Evolutionary conservation across 2,888 invertebrate genomes (phyloP), one percentile per base, ranked within the genome.

Genomic region (Morpho achilles): DNA sequence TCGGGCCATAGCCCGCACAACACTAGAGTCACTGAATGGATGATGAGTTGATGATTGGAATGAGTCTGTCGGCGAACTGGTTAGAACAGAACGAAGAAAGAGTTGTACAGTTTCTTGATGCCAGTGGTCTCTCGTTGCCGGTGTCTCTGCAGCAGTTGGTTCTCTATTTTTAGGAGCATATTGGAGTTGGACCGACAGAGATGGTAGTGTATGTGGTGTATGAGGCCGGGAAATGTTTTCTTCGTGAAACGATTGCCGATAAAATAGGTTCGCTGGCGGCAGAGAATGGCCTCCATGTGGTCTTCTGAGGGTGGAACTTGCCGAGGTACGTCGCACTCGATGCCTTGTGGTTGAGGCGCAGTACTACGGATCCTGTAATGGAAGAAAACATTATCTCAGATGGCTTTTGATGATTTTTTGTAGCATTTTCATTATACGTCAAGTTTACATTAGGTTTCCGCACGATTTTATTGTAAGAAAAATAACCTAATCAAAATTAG

Each of bases 61-160:
- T 68, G 70, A 63, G 61, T 51, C 60, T 57, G 44, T n/a, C 8
- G 9, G 55, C 60, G 60, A 69, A 41, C 65, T 74, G 76, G 91
- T 95, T 96, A 96, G 89, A 96, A 96, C 84, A 96, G 93, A 69
- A 96, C 96, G 84, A 96, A 96, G 90, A 96, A 96, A 63, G 96
- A 96, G 89, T 96, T 96, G 91, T 96, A 96, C 80, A 96, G 91
- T 85, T 96, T 96, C 88, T 96, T 96, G 77, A 96, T 95, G 63
- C 96, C 96, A 52, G 96, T 96, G 39, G 95, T 95, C 84, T 96
- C 96, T 78, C 95, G 91, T 84, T 96, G 96, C 75, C 96, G 93
- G 80, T 95, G 96, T 79, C 95, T 95, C 82, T 95, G 95, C 62
- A 96, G 92, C 74, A 96, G 92, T 79, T 94, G 93, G 87, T 94